Conservation (phyloP, 1,140 invertebrate genomes). For the Dreissena rostriformis region DNA sequence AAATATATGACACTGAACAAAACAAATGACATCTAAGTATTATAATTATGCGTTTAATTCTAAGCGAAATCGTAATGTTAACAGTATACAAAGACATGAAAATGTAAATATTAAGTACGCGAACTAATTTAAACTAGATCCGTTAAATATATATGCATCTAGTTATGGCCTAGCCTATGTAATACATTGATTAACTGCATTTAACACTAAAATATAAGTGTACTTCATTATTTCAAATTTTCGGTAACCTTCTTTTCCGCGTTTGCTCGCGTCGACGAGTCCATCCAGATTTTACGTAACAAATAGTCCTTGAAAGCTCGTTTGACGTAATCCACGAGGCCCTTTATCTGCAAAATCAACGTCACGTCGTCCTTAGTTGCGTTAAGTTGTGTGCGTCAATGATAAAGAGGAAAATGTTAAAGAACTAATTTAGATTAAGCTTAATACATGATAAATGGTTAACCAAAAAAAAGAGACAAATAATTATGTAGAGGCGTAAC, state of each 20-base stretch:
- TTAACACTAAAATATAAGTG: no score
- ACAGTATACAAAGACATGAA: no score
- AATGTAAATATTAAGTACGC: no score
- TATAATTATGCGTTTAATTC: no score
- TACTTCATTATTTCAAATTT: not conserved
- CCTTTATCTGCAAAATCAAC: conserved; percentile 86
- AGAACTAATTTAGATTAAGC: not conserved
- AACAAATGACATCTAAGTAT: not conserved
- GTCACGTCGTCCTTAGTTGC: not conserved
- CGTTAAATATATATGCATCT: no score
- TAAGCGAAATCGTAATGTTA: no score
- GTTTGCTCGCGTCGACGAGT: conserved; percentile 89
- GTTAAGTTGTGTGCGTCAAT: not conserved
- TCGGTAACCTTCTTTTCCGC: conserved; percentile 88
- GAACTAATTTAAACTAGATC: no score
- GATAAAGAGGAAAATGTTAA: not conserved
- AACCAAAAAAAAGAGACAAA: not conserved
- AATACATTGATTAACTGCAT: no score
- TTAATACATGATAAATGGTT: not conserved
- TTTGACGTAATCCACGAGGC: conserved; percentile 93
- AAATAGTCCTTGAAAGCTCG: conserved; percentile 94
- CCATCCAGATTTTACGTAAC: conserved; percentile 94
- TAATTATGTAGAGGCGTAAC: not conserved
- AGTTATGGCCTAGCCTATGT: no score
- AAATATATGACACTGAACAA: no score